Evolutionary conservation across 2,113 vertebrate genomes (phyloP), one percentile per base, ranked within the genome.

Genomic region (Heterochromis multidens): DNA sequence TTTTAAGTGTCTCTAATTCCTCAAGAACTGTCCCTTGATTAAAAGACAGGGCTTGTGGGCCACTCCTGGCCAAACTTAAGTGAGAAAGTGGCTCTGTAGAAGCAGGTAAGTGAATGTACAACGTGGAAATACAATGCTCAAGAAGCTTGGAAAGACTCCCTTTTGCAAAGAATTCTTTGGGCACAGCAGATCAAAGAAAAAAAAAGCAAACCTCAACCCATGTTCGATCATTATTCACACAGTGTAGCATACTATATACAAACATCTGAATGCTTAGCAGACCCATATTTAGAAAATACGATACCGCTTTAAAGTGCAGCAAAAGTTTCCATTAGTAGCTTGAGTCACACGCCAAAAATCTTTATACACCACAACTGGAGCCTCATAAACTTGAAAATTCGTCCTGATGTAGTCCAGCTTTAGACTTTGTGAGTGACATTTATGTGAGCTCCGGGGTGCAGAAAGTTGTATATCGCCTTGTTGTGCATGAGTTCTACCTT

Each of bases 361-460:
- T 83, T 88, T 56, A 65, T 35, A 79, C 33, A 85, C 21, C 61
- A 62, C 80, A 80, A 77, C 49, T 21, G 21, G 35, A 54, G 72
- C 78, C 72, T 65, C 13, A 61, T 77, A 79, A 84, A 83, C 23
- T 35, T 14, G 1, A 12, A 88, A 74, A 87, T 62, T 43, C 70
- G 46, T 35, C 62, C 81, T 61, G 61, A 87, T 33, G 10, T 67
- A 54, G 58, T 81, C 56, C 74, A 82, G 81, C 54, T 86, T 82
- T 35, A 27, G 67, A 65, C 79, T 86, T 77, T 82, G 35, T 60
- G 79, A 89, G 54, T 74, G 89, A 92, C 89, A 82, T 94, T 92
- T 83, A 90, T 89, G 89, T 77, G 83, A 85, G 85, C 70, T 67
- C 49, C 7, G 79, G 81, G 83, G 59, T 76, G 61, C 21, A 70